Base-by-base conservation (phyloP, 1,140 invertebrate species). In the Gryon sp. region DNA sequence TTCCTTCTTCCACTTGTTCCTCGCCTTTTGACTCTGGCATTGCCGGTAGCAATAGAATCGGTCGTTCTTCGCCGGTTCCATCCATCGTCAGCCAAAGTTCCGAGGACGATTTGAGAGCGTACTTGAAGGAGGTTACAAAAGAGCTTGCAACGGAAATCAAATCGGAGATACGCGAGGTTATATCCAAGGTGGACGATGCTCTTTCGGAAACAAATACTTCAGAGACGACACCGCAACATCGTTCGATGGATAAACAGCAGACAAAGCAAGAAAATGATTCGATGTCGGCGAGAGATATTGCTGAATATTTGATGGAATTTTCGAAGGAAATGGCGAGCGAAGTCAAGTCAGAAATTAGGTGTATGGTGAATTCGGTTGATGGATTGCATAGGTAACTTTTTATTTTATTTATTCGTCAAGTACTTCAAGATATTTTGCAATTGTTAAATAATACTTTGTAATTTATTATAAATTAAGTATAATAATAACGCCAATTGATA, bases 81-180 rank as follows among this genome's bases (percentile, higher is more conserved):
- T 90, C 88, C 2, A 83, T 90, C 59, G 83, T 89, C 1, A 91
- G 91, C 1, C 91, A 92, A 19, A 91, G 87, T 32, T 92, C 86
- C 4, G 87, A 91, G 11, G 92, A 93, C 72, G 92, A 93, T 84
- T 80, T 94, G 5, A 90, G 93, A 52, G 93, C 92, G 11, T 94
- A 94, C 69, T 91, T 94, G 0, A 93, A 93, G 77, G 93, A 93
- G 84, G 91, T 93, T 76, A 94, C 93, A 0, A 93, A 92, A 87
- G 93, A 94, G 87, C 86, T 95, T 38, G 93, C 93, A 0, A 94
- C 93, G 4, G 94, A 94, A 85, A 93, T 95, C 5, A 95, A 95
- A 83, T 95, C 93, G 2, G 94, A 95, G 89, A 93, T 95, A 15
- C 87, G 94, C 1, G 93, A 92, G 85, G 93, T 95, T 0, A 95